Base-by-base conservation (phyloP, 2,113 vertebrate species). In the Pachyramphus minor region DNA sequence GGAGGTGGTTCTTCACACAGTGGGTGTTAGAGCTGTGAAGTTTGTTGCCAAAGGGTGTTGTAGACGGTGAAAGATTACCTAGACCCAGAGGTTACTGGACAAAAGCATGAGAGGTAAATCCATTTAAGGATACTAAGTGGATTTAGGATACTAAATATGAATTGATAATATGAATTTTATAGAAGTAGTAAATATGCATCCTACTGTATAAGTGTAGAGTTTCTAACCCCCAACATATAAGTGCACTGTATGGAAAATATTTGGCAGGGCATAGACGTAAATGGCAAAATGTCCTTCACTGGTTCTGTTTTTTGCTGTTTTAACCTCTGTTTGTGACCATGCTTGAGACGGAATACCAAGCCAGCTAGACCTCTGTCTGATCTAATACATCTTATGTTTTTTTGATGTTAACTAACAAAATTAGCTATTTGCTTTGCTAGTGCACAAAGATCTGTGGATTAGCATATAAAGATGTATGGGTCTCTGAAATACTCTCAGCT, bases 201-300 rank as follows among this genome's bases (percentile, higher is more conserved):
- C 8, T 39, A 41, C 15, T 62, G 8, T 23, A 14, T 52, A 71
- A 58, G 4, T 39, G 2, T n/a, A n/a, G n/a, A n/a, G n/a, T n/a
- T n/a, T n/a, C n/a, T n/a, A n/a, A n/a, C n/a, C n/a, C n/a, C n/a
- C n/a, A n/a, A n/a, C n/a, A n/a, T n/a, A n/a, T n/a, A n/a, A n/a
- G n/a, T n/a, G n/a, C 2, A 44, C 31, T 0, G 0, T 53, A 31
- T 6, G 5, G 39, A 71, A 78, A 71, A 56, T 33, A 30, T 62
- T 41, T 75, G 27, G 14, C 18, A 71, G 14, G 23, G 4, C 11
- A 22, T 55, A 45, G 0, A 2, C 30, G 9, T 41, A 79, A 72
- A 72, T 45, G 8, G 18, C n/a, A 19, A 86, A 72, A 72, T 24
- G 4, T 41, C 15, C 12, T 49, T 72, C 12, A 7, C 9, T 78